Evolutionary conservation across 2,113 vertebrate species (phyloP), one percentile per base, ranked within the genome.

Genomic region (Pseudois nayaur): DNA sequence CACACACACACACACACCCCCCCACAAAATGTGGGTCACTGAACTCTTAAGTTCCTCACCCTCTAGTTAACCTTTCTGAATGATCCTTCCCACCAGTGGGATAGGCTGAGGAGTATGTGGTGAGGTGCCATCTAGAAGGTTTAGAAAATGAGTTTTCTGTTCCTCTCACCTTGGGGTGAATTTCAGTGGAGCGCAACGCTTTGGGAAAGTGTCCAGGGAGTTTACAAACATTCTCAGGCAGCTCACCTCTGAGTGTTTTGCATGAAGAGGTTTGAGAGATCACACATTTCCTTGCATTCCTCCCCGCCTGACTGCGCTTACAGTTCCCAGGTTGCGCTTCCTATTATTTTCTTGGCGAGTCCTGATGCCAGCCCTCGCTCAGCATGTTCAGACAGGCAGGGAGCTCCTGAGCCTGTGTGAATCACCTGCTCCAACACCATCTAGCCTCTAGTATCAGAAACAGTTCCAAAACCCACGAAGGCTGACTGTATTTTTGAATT

Each of bases 21-120:
- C n/a, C n/a, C n/a, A n/a, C n/a, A 4, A 88, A 90, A 86, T 55
- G 50, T 76, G 31, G 81, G 33, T 86, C 67, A 84, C 52, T 8
- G 85, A 54, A 64, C 40, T 89, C 12, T 52, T 31, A 62, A 45
- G 16, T 64, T 84, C n/a, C 78, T 94, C 8, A 8, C 14, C 29
- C 31, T 91, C 16, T 29, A 45, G 50, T 62, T 93, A 90, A 84
- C 62, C 86, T 94, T 96, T 94, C 86, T 85, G 55, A 48, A 91
- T 21, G 19, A 43, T 86, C 54, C 62, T 60, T 95, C 36, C 54
- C 33, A 29, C 81, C 33, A 48, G 4, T 81, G 59, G 50, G 54
- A 45, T 5, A 59, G 76, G 48, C 36, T 17, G 76, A 87, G 50
- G 15, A 76, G 7, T 12, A 13, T 21, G 82, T 31, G n/a, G 40